A percentile compares a stretch with the other conserved stretches of the same genome.
Evolutionary conservation across 1,140 invertebrate genomes (phyloP).

Genomic region (Saccostrea cuccullata): DNA sequence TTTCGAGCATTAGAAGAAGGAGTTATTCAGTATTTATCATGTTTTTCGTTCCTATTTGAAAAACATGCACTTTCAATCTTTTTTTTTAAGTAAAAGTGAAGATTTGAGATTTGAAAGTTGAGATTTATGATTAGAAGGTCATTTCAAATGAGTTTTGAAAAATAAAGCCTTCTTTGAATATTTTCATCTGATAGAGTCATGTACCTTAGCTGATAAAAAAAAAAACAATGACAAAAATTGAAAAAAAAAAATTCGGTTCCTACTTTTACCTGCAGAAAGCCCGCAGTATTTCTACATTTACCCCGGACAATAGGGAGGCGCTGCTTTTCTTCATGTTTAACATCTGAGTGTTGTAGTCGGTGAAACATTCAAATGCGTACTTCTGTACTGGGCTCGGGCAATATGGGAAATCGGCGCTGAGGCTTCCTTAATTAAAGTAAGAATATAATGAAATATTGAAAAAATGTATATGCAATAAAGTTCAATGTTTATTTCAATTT

Average conservation of each 20-base stretch:
- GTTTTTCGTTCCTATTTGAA: too few relatives aligned
- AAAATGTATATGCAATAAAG: not conserved
- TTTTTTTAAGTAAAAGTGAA: too few relatives aligned
- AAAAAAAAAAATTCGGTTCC: not conserved
- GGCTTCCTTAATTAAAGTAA: not conserved
- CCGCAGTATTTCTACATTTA: constrained; percentile 65
- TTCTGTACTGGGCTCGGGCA: constrained; percentile 56
- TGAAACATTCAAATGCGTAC: constrained; percentile 59
- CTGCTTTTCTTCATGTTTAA: constrained; percentile 59
- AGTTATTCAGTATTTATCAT: too few relatives aligned
- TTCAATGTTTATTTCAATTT: too few relatives aligned
- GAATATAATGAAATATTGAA: too few relatives aligned
- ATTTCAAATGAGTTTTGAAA: too few relatives aligned
- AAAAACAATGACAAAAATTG: not conserved
- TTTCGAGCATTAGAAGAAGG: not conserved
- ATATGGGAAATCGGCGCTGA: not conserved
- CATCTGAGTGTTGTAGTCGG: constrained; percentile 59
- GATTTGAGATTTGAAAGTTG: too few relatives aligned
- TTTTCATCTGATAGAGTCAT: too few relatives aligned
- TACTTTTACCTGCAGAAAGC: constrained; percentile 62
- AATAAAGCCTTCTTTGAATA: too few relatives aligned
- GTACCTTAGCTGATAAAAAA: too few relatives aligned
- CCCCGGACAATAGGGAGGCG: constrained; percentile 61
- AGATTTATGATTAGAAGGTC: too few relatives aligned
- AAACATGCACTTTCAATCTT: too few relatives aligned